Evolutionary conservation across 2,113 vertebrate species (phyloP).

Genomic region (Forbesichthys papilliferus): DNA sequence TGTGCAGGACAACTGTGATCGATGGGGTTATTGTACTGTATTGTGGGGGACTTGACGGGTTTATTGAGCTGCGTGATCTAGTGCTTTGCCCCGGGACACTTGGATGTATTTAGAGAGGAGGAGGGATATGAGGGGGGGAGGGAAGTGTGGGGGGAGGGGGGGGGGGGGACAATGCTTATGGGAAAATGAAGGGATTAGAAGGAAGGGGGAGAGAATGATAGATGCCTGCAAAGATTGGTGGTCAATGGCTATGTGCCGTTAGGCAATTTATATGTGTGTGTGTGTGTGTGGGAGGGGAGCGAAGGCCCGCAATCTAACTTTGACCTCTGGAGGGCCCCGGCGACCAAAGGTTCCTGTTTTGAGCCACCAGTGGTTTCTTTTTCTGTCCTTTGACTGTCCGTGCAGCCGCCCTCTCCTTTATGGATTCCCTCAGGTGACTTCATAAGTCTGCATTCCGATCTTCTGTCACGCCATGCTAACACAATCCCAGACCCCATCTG

Average conservation of each 20-base stretch:
- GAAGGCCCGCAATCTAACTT: slow-evolving; percentile 63
- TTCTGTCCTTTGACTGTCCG: slow-evolving; percentile 55
- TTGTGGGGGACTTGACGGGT: slow-evolving; percentile 56
- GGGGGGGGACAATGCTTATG: slow-evolving; percentile 10
- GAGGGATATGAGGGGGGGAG: slow-evolving; percentile 15
- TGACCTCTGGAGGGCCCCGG: slow-evolving; percentile 22
- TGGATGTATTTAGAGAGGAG: slow-evolving; percentile 64
- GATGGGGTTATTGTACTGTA: slow-evolving; percentile 51
- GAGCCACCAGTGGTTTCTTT: slow-evolving; percentile 65
- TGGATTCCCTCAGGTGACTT: slow-evolving; percentile 31
- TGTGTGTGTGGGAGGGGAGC: slow-evolving; percentile 55
- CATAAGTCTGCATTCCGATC: slow-evolving; percentile 40
- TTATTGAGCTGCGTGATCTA: slow-evolving; percentile 75
- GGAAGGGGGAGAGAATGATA: slow-evolving; percentile 9
- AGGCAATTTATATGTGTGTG: slow-evolving; percentile 62
- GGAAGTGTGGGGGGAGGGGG: neutral
- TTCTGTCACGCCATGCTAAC: slow-evolving; percentile 30
- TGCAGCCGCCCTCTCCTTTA: slow-evolving; percentile 53
- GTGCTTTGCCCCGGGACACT: slow-evolving; percentile 64
- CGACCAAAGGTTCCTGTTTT: slow-evolving; percentile 6
- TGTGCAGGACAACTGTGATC: slow-evolving; percentile 40
- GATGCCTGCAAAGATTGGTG: neutral
- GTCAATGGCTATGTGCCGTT: slow-evolving; percentile 52
- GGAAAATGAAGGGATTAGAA: slow-evolving; percentile 14
- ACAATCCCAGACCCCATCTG: neutral